Base-by-base conservation (phyloP, 2,888 invertebrate species). In the Metopia argyrocephala region DNA sequence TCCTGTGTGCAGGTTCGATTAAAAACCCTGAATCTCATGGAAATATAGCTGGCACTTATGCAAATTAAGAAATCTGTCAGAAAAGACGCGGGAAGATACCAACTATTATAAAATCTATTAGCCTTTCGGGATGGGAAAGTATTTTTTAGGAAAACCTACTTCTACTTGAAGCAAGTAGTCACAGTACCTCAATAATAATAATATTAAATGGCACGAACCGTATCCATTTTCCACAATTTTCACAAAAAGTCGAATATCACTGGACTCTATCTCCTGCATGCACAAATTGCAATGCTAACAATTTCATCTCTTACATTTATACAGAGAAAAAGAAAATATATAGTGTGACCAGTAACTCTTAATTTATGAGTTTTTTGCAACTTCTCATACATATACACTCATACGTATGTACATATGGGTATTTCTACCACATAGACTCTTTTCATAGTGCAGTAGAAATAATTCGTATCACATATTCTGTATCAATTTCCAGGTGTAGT, bases 401-500 rank as follows among this genome's bases (percentile, higher is more conserved):
- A 68, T 50, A 59, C 75, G 31, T 12, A 45, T 15, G n/a, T 15
- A 62, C 27, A 45, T 7, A 6, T 15, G 20, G n/a, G 21, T 31
- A 57, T 31, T 38, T 66, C 56, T 59, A 38, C 27, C 52, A 61
- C 57, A 68, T 69, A 64, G 48, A 38, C 68, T 57, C 69, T 48
- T 18, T 54, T 38, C 15, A 15, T 38, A 38, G 31, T 31, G 38
- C 6, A 7, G 1, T 31, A 3, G 31, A 9, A 31, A 2, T 31
- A 7, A 12, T 31, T 31, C 50, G 68, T 84, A 84, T 82, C 83
- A 18, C 52, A 57, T 38, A 65, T 54, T 61, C 46, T 76, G 46
- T 65, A 70, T 70, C 76, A 70, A 45, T 52, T 70, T 64, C 27
- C 64, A 56, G 82, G 79, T 82, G 70, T 9, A 57, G 25, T n/a